Evolutionary conservation across 2,797 vertebrate genomes (phyloP), one percentile per base, ranked within the genome.

Genomic region (Triplophysa yarkandensis): DNA sequence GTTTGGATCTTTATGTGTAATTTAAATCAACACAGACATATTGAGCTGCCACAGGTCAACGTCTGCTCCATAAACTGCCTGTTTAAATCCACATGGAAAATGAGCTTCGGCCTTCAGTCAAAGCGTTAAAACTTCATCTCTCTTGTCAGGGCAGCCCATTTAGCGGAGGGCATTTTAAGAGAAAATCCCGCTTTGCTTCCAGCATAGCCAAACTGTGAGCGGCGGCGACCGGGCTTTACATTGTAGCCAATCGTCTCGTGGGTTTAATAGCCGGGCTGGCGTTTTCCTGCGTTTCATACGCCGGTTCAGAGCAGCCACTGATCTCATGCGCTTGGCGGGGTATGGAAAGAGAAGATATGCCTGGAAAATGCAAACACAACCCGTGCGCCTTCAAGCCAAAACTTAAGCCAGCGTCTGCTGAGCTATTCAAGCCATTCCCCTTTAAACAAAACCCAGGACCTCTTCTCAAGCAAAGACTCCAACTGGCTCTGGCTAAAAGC

Each of bases 321-420:
- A 91, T 88, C 89, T 91, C 89, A 83, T 74, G 85, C 72, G 73
- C 85, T 89, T 92, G 91, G 90, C 90, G 89, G 83, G 36, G 69
- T 64, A 75, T 78, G 85, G 83, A 82, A 71, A 54, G 68, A 36
- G 69, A 88, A 87, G 87, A 84, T 84, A 88, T 80, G 86, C 81
- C 77, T 76, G 84, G 76, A 88, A 90, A 91, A 91, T 84, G 88
- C 89, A 89, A 83, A 83, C 74, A 82, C 82, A 83, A 77, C 62
- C 46, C 48, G 48, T 32, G 52, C 13, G 62, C 64, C 39, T 79
- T 86, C 83, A 88, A 87, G 82, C 69, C 86, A 84, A 86, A 87
- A 85, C 85, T 74, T 75, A 81, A 85, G 90, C 89, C 88, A 91
- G 88, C 77, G 85, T 88, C 82, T 87, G 77, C 82, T 77, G 84